These are phyloP conservation scores for Molossus alvarezi DNA, from an alignment of 2,797 vertebrate species.

Conservation along the genomic window DNA sequence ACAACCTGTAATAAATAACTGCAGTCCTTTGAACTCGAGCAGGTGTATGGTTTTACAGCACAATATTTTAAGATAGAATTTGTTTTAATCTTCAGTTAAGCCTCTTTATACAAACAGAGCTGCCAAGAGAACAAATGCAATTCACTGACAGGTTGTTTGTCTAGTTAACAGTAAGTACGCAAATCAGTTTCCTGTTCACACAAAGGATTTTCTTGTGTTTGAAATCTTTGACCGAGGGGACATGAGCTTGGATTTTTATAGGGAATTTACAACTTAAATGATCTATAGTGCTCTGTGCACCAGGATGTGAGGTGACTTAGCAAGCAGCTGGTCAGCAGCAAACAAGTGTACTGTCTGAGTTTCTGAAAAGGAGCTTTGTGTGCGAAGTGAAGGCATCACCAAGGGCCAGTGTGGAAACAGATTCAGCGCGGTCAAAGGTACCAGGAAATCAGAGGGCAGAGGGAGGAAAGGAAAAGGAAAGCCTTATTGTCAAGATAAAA, in stretches of 20 bases:
- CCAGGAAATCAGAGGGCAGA: conserved; percentile 17
- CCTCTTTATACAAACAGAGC: conserved; percentile 82
- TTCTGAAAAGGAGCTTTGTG: conserved; percentile 78
- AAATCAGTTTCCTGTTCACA: conserved; percentile 83
- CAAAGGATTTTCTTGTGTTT: conserved; percentile 85
- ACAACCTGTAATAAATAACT: conserved; percentile 77
- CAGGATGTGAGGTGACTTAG: conserved; percentile 79
- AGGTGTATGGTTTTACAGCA: conserved; percentile 78
- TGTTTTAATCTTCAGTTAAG: conserved; percentile 85
- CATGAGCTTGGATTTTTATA: conserved; percentile 70
- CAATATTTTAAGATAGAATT: conserved; percentile 84
- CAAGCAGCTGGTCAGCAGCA: conserved; percentile 45
- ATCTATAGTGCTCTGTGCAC: conserved; percentile 66
- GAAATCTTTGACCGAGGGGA: conserved; percentile 77
- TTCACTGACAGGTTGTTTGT: conserved; percentile 82
- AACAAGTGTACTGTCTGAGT: conserved; percentile 22
- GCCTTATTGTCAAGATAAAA: conserved; percentile 58
- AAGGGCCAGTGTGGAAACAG: not conserved
- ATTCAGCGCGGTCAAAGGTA: not conserved
- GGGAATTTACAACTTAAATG: conserved; percentile 71
- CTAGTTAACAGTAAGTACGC: conserved; percentile 80
- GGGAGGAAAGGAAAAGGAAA: conserved; percentile 53
- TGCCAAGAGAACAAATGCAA: conserved; percentile 81
- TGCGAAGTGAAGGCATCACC: not conserved
- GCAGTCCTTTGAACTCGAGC: conserved; percentile 80